These are phyloP conservation scores for Idaea straminata DNA, from an alignment of 2,888 invertebrate species.

Conservation along the genomic window DNA sequence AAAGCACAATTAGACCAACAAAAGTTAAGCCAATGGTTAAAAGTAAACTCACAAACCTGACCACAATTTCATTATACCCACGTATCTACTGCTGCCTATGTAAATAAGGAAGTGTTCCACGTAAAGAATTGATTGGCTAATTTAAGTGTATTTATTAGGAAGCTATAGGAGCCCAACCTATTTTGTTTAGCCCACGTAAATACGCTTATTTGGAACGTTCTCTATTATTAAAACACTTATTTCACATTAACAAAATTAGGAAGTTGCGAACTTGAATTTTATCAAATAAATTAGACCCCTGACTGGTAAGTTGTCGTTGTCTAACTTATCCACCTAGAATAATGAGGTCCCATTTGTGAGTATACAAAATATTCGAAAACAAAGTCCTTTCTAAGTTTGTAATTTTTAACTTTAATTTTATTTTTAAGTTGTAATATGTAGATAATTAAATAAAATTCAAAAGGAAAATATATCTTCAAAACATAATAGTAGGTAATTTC, in stretches of 20 bases:
- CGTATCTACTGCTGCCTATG: constrained; percentile 1
- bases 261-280: background rate
- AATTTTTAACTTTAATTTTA: too few species aligned
- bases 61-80: background rate
- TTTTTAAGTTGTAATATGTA: too few species aligned
- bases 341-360: too few species aligned
- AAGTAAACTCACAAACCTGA: background rate
- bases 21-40: background rate
- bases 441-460: too few species aligned
- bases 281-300: too few species aligned
- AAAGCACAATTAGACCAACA: background rate
- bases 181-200: constrained; percentile 22
- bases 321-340: too few species aligned
- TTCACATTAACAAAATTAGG: background rate
- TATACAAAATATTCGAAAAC: too few species aligned
- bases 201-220: constrained; percentile 17
- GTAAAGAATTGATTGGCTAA: constrained; percentile 24
- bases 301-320: too few species aligned
- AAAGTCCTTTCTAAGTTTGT: too few species aligned
- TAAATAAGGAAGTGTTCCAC: constrained; percentile 24
- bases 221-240: constrained; percentile 11
- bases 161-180: constrained; percentile 7
- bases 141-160: constrained; percentile 15
- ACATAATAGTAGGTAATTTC: background rate
- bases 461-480: background rate